A percentile compares a stretch with the other conserved stretches of the same genome.
Evolutionary conservation across 2,888 invertebrate genomes (phyloP).

Genomic region (Hirtodrosophila alboralis): DNA sequence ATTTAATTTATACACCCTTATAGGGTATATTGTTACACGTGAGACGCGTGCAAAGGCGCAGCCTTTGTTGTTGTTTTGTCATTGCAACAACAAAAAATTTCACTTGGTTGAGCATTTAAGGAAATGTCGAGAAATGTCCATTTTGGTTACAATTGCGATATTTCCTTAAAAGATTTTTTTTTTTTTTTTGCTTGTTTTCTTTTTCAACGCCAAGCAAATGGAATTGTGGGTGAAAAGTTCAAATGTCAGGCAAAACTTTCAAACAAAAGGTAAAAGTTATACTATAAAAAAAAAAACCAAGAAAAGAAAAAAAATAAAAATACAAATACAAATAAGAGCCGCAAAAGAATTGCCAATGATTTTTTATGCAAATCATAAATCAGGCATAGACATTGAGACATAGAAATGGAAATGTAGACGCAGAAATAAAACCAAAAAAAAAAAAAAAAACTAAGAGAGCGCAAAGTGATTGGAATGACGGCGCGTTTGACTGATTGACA

Average conservation of each 20-base stretch:
- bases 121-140: constrained; percentile 80
- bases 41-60: constrained; percentile 68
- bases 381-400: constrained; percentile 60
- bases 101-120: constrained; percentile 79
- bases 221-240: constrained; percentile 82
- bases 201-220: constrained; percentile 58
- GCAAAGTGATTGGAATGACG: constrained; percentile 75
- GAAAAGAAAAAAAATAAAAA: constrained; percentile 4
- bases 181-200: constrained; percentile 11
- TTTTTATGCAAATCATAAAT: constrained; percentile 81
- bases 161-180: constrained; percentile 65
- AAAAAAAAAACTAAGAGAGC: constrained; percentile 44
- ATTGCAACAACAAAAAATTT: constrained; percentile 56
- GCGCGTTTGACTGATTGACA: constrained; percentile 69
- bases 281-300: constrained; percentile 13
- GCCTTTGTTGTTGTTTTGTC: constrained; percentile 47
- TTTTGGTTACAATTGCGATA: constrained; percentile 64
- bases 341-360: constrained; percentile 70
- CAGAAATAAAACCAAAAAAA: too few species aligned
- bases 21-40: constrained; percentile 53
- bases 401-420: constrained; percentile 63
- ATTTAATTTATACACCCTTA: not conserved
- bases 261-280: constrained; percentile 77
- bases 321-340: constrained; percentile 48
- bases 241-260: constrained; percentile 72